Conservation (phyloP, 35 echinoderm and acorn worm genomes). For the Lytechinus variegatus region DNA sequence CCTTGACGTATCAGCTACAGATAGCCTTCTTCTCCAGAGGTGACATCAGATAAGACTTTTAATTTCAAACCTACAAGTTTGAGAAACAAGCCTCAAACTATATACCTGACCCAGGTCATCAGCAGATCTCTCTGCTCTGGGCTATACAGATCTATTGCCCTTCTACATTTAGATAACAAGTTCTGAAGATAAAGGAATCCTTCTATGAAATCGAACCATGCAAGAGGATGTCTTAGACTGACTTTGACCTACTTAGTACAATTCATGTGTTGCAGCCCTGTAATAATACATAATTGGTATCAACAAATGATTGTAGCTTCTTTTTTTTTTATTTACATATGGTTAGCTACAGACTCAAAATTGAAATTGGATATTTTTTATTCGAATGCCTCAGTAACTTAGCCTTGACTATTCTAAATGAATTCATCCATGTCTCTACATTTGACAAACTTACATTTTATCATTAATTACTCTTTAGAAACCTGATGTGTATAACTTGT, state of each 20-base stretch:
- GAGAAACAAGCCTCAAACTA: neutral
- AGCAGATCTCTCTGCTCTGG: neutral
- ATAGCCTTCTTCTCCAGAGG: neutral
- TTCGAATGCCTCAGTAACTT: neutral
- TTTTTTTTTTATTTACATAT: neutral
- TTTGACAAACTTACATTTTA: no score
- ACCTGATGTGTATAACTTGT: no score
- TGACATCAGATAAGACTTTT: neutral
- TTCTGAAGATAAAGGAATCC: neutral
- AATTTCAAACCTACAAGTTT: neutral
- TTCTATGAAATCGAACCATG: neutral
- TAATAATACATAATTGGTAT: neutral
- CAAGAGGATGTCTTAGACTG: neutral
- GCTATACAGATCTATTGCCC: neutral
- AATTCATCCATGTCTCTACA: neutral
- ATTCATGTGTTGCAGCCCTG: neutral
- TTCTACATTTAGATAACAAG: neutral
- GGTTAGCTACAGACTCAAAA: neutral
- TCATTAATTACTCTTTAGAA: no score
- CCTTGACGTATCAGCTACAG: neutral
- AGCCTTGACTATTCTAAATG: neutral
- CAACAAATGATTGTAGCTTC: neutral
- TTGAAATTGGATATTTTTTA: no score
- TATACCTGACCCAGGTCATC: neutral
- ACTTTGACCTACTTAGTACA: neutral